Evolutionary conservation across 2,888 invertebrate genomes (phyloP), one percentile per base, ranked within the genome.

Genomic region (Epirrhoe tristata): DNA sequence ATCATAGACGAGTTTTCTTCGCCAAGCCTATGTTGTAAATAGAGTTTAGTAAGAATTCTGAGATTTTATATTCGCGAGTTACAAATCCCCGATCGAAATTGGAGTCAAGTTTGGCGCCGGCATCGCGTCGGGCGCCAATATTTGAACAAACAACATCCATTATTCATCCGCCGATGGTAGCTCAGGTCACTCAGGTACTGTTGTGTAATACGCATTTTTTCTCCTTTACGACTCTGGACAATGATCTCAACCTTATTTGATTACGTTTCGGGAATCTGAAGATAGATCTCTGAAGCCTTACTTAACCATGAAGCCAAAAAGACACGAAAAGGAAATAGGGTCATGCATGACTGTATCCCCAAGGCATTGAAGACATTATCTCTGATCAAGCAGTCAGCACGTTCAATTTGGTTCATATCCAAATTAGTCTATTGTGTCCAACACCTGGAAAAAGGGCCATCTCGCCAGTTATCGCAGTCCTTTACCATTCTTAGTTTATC

Each of bases 51-150:
- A 48, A 6, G 5, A 48, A 16, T 16, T 16, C 14, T 48, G 48
- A 6, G 14, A 48, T 14, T 48, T 48, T 77, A 81, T 79, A 81
- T 73, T 76, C 75, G 71, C 71, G 68, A 59, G 79, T 77, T 81
- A 81, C 82, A 82, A 83, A 85, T 12, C 10, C 74, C 75, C 76
- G 79, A 80, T 79, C 67, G 76, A 75, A 74, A 78, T 71, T 59
- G 61, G 75, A 78, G 71, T 72, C 64, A 69, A 74, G 69, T 71
- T 81, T 78, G 79, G 79, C 77, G 80, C 81, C 78, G 76, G 71
- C 73, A 65, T 55, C 66, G 67, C 70, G 69, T 71, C 73, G 71
- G 75, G 75, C 75, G 76, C 77, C 77, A 80, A 82, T 77, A 74
- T 80, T 77, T 82, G 76, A 67, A 70, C 72, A 74, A 78, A 78